phyloP scores from a whole-genome alignment of 2,888 invertebrate genomes.

The Eristalis intricaria region DNA sequence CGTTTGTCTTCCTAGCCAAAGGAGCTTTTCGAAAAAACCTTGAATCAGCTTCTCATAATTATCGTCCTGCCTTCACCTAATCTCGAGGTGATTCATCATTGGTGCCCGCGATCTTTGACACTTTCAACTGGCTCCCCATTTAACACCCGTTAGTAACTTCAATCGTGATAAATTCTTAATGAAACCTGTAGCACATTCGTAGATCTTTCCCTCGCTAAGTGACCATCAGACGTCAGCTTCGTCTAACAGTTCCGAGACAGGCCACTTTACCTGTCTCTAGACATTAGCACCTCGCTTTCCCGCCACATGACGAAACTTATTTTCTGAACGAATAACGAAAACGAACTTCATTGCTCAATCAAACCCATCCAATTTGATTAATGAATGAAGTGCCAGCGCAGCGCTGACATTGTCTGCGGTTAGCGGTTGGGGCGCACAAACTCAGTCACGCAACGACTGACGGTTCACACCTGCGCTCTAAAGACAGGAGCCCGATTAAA shows the following conservation, averaged over 20 bases:
- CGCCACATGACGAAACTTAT: background rate
- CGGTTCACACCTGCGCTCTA: constrained; percentile 2
- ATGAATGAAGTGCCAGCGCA: background rate
- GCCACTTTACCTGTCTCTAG: background rate
- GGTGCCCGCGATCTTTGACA: no score
- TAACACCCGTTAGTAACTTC: no score
- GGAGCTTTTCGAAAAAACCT: no score
- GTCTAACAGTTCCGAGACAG: background rate
- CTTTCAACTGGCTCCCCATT: no score
- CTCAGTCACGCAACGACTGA: background rate
- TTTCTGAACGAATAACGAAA: background rate
- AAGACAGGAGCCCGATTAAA: background rate
- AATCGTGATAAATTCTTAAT: no score
- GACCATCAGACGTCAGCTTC: no score
- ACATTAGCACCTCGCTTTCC: background rate
- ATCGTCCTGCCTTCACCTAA: no score
- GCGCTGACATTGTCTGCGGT: background rate
- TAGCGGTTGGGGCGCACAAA: background rate
- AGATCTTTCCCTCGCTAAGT: no score
- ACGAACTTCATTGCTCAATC: background rate
- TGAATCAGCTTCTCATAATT: no score
- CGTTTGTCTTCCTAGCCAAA: no score
- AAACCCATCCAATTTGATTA: background rate
- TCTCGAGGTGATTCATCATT: no score
- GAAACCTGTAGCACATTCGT: no score